A percentile compares a stretch with the other conserved stretches of the same genome.
Evolutionary conservation across 1,140 invertebrate species (phyloP).

Genomic region (Choristoneura fumiferana): DNA sequence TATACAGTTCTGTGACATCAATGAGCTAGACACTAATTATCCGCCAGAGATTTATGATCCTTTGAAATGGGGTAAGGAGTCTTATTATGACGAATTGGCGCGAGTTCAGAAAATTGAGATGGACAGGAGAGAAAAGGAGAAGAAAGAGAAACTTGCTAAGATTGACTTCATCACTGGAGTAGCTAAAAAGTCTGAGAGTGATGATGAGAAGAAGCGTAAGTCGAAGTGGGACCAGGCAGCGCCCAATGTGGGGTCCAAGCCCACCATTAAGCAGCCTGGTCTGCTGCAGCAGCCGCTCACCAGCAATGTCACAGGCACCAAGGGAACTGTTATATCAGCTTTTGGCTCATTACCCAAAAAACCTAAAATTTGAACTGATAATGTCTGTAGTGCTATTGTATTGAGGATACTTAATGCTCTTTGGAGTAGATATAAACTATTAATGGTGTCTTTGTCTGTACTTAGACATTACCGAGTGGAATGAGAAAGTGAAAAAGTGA

Average conservation of each 20-base stretch:
- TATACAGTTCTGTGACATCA: slow-evolving; percentile 95
- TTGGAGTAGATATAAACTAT: too few relatives aligned
- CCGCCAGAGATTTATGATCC: slow-evolving; percentile 95
- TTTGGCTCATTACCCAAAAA: slow-evolving; percentile 93
- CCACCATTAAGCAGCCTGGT: slow-evolving; percentile 80
- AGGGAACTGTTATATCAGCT: slow-evolving; percentile 92
- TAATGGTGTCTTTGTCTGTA: too few relatives aligned
- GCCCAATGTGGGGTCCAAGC: slow-evolving; percentile 75
- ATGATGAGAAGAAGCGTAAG: slow-evolving; percentile 88
- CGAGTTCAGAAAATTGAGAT: slow-evolving; percentile 94
- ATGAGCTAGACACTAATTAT: slow-evolving; percentile 97
- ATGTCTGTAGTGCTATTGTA: too few relatives aligned
- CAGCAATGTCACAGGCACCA: slow-evolving; percentile 88
- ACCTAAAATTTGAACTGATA: slow-evolving; percentile 62
- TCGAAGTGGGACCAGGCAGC: slow-evolving; percentile 95
- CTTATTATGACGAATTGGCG: slow-evolving; percentile 95
- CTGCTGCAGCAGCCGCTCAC: slow-evolving; percentile 85
- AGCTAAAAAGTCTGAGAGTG: slow-evolving; percentile 83
- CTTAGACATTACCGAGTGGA: too few relatives aligned
- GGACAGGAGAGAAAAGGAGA: slow-evolving; percentile 94
- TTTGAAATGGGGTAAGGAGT: slow-evolving; percentile 93
- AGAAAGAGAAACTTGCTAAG: slow-evolving; percentile 91
- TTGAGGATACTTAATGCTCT: too few relatives aligned
- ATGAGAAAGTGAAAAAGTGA: too few relatives aligned
- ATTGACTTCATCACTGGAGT: slow-evolving; percentile 93